phyloP scores from a whole-genome alignment of 2,888 invertebrate genomes.

The Ptilodon capucinus region DNA sequence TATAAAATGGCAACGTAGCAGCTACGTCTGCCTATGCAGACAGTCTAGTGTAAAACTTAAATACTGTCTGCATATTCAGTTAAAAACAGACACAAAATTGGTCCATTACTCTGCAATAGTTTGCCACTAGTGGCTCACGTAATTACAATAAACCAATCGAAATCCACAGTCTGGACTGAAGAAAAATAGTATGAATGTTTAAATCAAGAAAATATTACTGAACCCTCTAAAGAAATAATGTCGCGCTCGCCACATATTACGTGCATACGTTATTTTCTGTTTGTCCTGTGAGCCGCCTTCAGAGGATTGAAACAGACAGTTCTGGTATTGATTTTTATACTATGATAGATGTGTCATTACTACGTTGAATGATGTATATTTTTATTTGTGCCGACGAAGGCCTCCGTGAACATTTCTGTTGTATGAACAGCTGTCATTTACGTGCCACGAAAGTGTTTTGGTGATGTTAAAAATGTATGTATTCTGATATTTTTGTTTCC shows the following conservation, averaged over 20 bases:
- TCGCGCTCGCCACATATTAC: background rate
- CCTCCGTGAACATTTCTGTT: background rate
- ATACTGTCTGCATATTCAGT: too few species aligned
- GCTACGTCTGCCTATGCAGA: too few species aligned
- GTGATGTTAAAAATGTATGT: background rate
- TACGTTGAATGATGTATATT: background rate
- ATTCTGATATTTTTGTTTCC: background rate
- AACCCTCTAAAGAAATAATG: background rate
- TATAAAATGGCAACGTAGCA: too few species aligned
- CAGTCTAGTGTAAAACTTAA: too few species aligned
- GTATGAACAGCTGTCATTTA: background rate
- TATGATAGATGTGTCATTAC: background rate
- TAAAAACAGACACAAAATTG: too few species aligned
- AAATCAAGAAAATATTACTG: background rate
- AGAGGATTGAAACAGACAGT: background rate
- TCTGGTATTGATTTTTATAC: constrained; percentile 1
- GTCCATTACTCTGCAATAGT: too few species aligned
- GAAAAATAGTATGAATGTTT: too few species aligned
- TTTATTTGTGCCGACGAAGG: background rate
- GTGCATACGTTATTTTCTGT: background rate
- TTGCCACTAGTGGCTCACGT: too few species aligned
- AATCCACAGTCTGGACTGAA: too few species aligned
- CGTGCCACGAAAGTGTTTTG: background rate
- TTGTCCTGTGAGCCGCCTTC: background rate
- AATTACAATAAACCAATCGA: too few species aligned